phyloP scores from a whole-genome alignment of 1,140 invertebrate genomes.

The Drosophila takahashii region DNA sequence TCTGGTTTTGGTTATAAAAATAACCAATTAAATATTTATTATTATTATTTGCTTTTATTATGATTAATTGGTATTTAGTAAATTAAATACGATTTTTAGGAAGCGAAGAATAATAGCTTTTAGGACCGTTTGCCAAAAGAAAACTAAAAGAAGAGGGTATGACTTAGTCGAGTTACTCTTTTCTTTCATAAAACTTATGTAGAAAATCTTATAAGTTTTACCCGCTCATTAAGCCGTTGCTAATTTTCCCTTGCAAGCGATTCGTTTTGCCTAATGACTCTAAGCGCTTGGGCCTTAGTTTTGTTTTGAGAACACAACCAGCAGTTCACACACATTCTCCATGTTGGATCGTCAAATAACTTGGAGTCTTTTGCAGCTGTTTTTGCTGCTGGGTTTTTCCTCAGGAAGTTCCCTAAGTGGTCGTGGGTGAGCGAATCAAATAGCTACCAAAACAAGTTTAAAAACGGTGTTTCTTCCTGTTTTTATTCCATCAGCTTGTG shows the following conservation, averaged over 20 bases:
- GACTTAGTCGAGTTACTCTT: too few relatives aligned
- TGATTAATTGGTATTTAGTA: background rate
- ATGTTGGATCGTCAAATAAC: constrained; percentile 13
- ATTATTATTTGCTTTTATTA: constrained; percentile 6
- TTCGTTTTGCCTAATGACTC: constrained; percentile 31
- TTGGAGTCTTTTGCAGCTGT: background rate
- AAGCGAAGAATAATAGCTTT: too few relatives aligned
- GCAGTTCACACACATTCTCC: background rate
- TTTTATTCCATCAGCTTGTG: constrained; percentile 42
- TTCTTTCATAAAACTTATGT: too few relatives aligned
- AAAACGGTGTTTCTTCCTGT: background rate
- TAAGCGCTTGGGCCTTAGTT: constrained; percentile 15
- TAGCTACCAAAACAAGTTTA: background rate
- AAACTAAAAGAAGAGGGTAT: too few relatives aligned
- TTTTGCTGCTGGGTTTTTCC: background rate
- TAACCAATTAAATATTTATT: constrained; percentile 6
- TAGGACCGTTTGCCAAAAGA: too few relatives aligned
- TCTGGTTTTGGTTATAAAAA: background rate
- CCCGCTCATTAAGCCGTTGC: constrained; percentile 4
- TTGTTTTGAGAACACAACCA: background rate
- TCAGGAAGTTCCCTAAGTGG: background rate
- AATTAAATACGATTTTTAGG: too few relatives aligned
- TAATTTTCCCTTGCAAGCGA: constrained; percentile 48
- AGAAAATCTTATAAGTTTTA: too few relatives aligned
- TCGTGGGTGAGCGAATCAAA: constrained; percentile 36